Conservation (phyloP, 2,113 vertebrate genomes). For the Jacana jacana region DNA sequence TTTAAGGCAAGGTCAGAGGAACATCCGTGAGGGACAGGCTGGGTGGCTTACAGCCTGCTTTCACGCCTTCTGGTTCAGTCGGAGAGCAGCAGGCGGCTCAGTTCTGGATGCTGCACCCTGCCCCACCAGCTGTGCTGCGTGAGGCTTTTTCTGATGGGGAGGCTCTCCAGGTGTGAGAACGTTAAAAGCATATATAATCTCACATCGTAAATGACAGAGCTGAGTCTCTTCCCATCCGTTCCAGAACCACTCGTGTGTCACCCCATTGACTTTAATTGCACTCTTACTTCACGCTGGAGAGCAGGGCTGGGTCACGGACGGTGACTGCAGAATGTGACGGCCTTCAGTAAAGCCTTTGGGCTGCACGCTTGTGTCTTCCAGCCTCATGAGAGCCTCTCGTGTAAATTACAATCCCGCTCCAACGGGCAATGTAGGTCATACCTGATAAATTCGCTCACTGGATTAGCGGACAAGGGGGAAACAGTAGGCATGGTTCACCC, state of each 20-base stretch:
- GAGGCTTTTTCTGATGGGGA: not conserved
- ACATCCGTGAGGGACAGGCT: not conserved
- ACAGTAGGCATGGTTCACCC: not conserved
- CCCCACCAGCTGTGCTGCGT: not conserved
- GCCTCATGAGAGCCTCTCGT: not conserved
- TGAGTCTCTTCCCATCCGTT: not conserved
- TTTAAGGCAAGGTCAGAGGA: constrained; percentile 26
- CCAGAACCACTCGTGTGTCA: not conserved
- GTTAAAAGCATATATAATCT: not conserved
- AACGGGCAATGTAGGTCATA: not conserved
- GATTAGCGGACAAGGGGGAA: not conserved
- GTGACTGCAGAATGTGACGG: not conserved
- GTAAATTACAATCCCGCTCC: not conserved
- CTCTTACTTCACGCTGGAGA: not conserved
- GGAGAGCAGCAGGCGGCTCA: fast-evolving
- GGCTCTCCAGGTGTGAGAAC: not conserved
- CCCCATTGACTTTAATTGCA: not conserved
- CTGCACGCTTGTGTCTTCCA: not conserved
- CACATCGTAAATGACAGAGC: not conserved
- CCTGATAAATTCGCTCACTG: not conserved
- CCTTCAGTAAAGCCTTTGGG: not conserved
- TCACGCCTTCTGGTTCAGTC: not conserved
- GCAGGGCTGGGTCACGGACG: not conserved
- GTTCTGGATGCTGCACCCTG: fast-evolving
- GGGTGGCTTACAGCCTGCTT: not conserved